Evolutionary conservation across 2,113 vertebrate species (phyloP).

Genomic region (Taxidea taxus): DNA sequence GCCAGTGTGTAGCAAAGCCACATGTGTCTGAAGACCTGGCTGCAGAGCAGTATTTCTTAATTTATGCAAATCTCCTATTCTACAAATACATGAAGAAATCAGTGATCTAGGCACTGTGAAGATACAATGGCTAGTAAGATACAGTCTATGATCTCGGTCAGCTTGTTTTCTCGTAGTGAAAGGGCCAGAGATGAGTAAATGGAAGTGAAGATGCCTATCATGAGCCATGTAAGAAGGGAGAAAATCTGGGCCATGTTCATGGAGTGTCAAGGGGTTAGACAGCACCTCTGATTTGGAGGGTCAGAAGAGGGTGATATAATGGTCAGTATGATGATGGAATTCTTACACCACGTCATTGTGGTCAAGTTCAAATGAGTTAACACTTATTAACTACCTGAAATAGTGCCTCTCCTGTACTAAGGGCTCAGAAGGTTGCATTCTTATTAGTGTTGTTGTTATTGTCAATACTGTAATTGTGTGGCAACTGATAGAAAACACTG

Average conservation of each 20-base stretch:
- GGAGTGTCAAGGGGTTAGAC: background rate
- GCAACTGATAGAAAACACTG: background rate
- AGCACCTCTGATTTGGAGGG: background rate
- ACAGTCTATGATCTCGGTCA: background rate
- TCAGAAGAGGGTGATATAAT: background rate
- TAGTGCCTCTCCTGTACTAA: too few species aligned
- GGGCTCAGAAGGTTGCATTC: background rate
- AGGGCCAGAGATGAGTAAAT: background rate
- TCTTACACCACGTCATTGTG: background rate
- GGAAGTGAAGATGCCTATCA: background rate
- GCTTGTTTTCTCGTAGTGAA: background rate
- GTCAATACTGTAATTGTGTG: background rate
- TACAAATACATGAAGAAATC: background rate
- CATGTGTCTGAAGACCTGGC: background rate
- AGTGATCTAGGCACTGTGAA: background rate
- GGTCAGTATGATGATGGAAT: background rate
- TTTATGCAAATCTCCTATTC: background rate
- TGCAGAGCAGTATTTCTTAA: conserved; percentile 34
- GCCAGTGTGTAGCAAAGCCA: background rate
- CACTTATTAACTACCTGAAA: background rate
- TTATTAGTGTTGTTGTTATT: background rate
- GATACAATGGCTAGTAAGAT: background rate
- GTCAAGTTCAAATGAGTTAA: background rate
- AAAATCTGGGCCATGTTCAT: background rate
- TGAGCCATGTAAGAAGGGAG: background rate